phyloP scores from a whole-genome alignment of 1,140 invertebrate genomes.

The Pinna nobilis region DNA sequence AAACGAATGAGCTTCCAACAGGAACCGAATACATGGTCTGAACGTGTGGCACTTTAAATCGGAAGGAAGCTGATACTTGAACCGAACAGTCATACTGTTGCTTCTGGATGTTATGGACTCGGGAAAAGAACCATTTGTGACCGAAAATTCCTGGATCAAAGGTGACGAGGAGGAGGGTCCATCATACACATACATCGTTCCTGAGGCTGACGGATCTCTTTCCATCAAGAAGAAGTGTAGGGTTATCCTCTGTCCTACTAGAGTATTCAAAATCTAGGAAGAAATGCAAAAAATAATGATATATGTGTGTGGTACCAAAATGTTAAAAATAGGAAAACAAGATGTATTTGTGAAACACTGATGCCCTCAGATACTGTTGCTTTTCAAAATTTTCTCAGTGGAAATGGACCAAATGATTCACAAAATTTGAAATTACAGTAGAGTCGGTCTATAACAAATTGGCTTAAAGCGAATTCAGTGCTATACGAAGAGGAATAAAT shows the following conservation, averaged over 20 bases:
- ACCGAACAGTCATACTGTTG: conserved; percentile 51
- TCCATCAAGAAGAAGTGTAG: conserved; percentile 69
- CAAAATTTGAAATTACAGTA: too few species aligned
- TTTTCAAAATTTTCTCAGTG: too few species aligned
- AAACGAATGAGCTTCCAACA: conserved; percentile 57
- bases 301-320: too few species aligned
- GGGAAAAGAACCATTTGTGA: conserved; percentile 70
- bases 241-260: conserved; percentile 54
- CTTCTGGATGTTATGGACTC: conserved; percentile 65
- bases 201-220: conserved; percentile 59
- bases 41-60: conserved; percentile 55
- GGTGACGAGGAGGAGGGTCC: conserved; percentile 2
- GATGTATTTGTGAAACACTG: too few species aligned
- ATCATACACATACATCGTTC: conserved; percentile 60
- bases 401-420: too few species aligned
- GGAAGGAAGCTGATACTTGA: conserved; percentile 54
- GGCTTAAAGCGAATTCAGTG: too few species aligned
- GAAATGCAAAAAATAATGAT: background rate
- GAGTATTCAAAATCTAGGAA: conserved; percentile 61
- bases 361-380: too few species aligned
- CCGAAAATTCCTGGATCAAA: conserved; percentile 33
- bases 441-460: too few species aligned
- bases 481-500: too few species aligned
- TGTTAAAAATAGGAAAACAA: too few species aligned
- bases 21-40: conserved; percentile 65